These are phyloP conservation scores for Leptobrachium leishanense DNA, from an alignment of 2,113 vertebrate species.

Conservation along the genomic window DNA sequence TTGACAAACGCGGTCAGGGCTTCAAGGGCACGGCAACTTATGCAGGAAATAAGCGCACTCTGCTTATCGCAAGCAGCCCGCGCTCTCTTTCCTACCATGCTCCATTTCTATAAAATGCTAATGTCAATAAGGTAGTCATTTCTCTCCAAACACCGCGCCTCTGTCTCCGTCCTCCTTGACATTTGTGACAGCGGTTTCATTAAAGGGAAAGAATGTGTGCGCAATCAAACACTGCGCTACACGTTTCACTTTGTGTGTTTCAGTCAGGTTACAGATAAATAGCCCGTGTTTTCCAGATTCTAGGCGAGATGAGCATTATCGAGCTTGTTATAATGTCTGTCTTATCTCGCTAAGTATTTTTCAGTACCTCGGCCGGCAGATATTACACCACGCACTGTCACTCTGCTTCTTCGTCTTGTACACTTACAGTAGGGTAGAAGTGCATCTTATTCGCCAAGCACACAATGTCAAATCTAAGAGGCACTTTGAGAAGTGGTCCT, in stretches of 20 bases:
- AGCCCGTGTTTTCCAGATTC: neutral
- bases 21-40: too few species aligned
- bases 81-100: too few species aligned
- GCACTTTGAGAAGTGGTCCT: too few species aligned
- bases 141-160: too few species aligned
- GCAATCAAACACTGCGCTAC: neutral
- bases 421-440: neutral
- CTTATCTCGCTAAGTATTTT: slow-evolving; percentile 1
- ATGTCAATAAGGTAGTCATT: too few species aligned
- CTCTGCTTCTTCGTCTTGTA: neutral
- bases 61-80: too few species aligned
- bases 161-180: neutral
- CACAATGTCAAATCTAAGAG: neutral
- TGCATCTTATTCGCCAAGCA: neutral
- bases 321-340: neutral
- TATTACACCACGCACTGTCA: neutral
- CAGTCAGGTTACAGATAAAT: neutral
- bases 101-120: too few species aligned
- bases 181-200: too few species aligned
- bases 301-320: neutral
- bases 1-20: too few species aligned
- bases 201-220: slow-evolving; percentile 1
- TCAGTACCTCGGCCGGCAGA: neutral
- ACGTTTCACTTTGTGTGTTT: neutral
- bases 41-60: too few species aligned